Conservation (phyloP, 2,888 invertebrate genomes). For the Chydorus sphaericus region DNA sequence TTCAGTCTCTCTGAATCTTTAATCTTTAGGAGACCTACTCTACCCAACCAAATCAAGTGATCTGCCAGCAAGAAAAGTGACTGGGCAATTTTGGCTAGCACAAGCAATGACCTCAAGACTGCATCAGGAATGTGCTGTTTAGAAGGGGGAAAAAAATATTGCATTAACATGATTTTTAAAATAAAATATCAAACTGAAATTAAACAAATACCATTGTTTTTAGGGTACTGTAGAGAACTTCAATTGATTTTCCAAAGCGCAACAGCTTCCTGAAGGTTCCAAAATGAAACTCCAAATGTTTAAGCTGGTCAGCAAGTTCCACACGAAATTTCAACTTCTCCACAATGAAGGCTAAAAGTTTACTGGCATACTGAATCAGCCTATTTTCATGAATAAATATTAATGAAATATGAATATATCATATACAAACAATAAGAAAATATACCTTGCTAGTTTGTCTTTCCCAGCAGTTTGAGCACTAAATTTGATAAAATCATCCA, state of each 20-base stretch:
- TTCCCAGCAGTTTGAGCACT: background rate
- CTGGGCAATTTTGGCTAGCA: background rate
- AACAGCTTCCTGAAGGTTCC: background rate
- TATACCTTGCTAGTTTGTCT: background rate
- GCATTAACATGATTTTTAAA: too few relatives aligned
- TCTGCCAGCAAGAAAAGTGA: background rate
- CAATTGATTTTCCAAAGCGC: background rate
- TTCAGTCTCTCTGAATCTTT: background rate
- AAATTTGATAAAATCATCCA: background rate
- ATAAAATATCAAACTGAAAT: too few relatives aligned
- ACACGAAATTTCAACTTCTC: background rate
- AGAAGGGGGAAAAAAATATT: too few relatives aligned
- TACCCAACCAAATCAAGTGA: background rate
- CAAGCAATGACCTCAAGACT: background rate
- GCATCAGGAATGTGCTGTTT: background rate
- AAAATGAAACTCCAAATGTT: background rate
- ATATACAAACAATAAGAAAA: background rate
- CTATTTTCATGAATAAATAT: background rate
- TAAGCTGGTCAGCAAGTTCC: background rate
- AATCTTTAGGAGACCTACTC: background rate
- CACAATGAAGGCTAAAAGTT: background rate
- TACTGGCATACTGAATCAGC: background rate
- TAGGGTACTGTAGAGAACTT: background rate
- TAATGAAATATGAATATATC: background rate
- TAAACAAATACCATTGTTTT: background rate